Evolutionary conservation across 1,140 invertebrate genomes (phyloP).

Genomic region (Drosophila novamexicana): DNA sequence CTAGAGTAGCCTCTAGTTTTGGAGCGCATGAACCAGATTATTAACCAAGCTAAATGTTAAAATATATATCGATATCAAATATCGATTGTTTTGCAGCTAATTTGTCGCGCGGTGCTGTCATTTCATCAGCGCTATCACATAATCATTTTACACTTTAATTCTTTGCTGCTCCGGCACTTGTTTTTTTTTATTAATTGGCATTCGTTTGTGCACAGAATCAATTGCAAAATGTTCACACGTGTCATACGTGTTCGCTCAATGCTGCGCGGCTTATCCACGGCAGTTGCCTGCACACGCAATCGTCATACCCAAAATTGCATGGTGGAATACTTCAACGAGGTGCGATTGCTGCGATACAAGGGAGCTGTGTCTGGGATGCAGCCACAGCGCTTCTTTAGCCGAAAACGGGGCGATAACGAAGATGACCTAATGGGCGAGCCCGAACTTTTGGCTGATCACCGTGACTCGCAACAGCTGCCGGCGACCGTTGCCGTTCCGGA

Average conservation of each 20-base stretch:
- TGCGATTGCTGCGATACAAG: conserved; percentile 39
- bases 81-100: conserved; percentile 40
- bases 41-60: background rate
- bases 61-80: background rate
- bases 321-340: conserved; percentile 37
- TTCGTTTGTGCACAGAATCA: conserved; percentile 37
- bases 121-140: conserved; percentile 72
- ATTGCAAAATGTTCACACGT: conserved; percentile 58
- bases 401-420: conserved; percentile 56
- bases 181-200: conserved; percentile 52
- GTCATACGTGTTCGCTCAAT: conserved; percentile 57
- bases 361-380: conserved; percentile 41
- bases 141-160: conserved; percentile 60
- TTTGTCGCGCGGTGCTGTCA: conserved; percentile 37
- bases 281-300: conserved; percentile 41
- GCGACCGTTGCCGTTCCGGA: conserved; percentile 98
- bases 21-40: background rate
- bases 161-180: conserved; percentile 32
- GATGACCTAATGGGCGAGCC: conserved; percentile 36
- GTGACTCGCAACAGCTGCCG: conserved; percentile 87
- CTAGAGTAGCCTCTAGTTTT: too few species aligned
- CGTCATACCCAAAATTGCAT: conserved; percentile 46
- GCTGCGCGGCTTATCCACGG: conserved; percentile 56
- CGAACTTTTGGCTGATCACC: conserved; percentile 49
- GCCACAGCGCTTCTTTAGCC: conserved; percentile 53